A percentile compares a stretch with the other conserved stretches of the same genome.
Conservation (phyloP, 2,888 invertebrate species). For the Celastrina argiolus region DNA sequence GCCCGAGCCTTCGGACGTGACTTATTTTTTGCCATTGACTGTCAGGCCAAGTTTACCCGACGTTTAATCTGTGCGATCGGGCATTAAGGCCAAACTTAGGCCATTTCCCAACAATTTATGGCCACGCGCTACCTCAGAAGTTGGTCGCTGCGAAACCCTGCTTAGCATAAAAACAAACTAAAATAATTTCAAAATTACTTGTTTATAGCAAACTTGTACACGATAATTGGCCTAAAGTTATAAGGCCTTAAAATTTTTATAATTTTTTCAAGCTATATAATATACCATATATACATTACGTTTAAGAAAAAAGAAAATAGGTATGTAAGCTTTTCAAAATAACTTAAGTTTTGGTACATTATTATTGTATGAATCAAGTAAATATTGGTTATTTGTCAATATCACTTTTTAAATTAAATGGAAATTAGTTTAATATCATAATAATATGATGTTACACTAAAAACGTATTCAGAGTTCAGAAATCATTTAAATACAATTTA, state of each 20-base stretch:
- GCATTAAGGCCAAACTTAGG: slow-evolving; percentile 67
- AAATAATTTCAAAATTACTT: not conserved
- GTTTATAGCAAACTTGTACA: not conserved
- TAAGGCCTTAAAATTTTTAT: not conserved
- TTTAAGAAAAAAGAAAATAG: too few species aligned
- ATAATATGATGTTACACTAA: too few species aligned
- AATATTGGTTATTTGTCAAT: too few species aligned
- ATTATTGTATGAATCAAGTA: too few species aligned
- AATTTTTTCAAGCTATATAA: too few species aligned
- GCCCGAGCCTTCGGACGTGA: slow-evolving; percentile 19
- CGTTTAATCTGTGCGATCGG: slow-evolving; percentile 67
- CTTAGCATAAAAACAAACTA: slow-evolving; percentile 13
- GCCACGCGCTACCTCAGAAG: slow-evolving; percentile 36
- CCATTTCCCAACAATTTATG: slow-evolving; percentile 67
- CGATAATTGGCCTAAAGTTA: not conserved
- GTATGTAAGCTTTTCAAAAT: too few species aligned
- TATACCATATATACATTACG: too few species aligned
- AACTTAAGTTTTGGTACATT: too few species aligned
- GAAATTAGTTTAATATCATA: too few species aligned
- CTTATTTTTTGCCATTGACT: slow-evolving; percentile 38
- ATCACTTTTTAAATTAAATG: too few species aligned
- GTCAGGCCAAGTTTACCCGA: slow-evolving; percentile 48
- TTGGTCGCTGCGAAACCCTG: not conserved
- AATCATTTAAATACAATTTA: too few species aligned
- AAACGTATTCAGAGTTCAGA: too few species aligned